phyloP scores from a whole-genome alignment of 2,113 vertebrate species.

The Pyxicephalus adspersus region DNA sequence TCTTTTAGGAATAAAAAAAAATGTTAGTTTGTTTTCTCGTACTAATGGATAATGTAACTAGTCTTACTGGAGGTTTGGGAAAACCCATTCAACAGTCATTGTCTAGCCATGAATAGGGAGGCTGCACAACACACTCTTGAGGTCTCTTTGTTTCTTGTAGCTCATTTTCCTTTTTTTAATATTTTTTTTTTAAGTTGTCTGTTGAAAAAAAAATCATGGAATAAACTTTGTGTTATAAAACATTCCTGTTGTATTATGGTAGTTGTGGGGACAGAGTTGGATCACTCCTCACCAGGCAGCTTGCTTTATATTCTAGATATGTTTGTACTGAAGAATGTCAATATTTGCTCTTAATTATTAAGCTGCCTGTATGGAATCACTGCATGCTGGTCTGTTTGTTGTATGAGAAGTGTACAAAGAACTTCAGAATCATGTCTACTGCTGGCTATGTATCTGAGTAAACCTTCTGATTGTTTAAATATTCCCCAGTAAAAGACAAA shows the following conservation, averaged over 20 bases:
- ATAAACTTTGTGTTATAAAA: slow-evolving; percentile 98
- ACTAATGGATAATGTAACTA: slow-evolving; percentile 92
- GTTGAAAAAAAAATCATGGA: slow-evolving; percentile 88
- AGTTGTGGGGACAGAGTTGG: slow-evolving; percentile 22
- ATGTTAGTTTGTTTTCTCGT: slow-evolving; percentile 92
- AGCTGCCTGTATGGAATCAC: slow-evolving; percentile 13
- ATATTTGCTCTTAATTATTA: slow-evolving; percentile 47
- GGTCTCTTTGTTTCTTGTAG: slow-evolving; percentile 93
- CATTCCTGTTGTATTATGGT: slow-evolving; percentile 62
- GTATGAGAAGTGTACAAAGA: background rate
- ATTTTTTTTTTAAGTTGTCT: slow-evolving; percentile 89
- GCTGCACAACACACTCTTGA: slow-evolving; percentile 78
- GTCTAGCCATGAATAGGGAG: slow-evolving; percentile 90
- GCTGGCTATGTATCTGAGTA: background rate
- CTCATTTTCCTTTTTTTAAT: slow-evolving; percentile 78
- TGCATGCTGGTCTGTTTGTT: background rate
- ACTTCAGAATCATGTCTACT: background rate
- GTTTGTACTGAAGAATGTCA: slow-evolving; percentile 29
- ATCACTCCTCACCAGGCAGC: slow-evolving; percentile 21
- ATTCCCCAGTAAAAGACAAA: background rate
- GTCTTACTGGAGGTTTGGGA: slow-evolving; percentile 89
- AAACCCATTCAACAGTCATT: slow-evolving; percentile 79
- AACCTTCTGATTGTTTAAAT: background rate
- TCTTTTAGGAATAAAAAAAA: slow-evolving; percentile 81
- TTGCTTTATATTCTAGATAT: background rate